phyloP scores from a whole-genome alignment of 2,888 invertebrate species.

The Sympetrum striolatum region DNA sequence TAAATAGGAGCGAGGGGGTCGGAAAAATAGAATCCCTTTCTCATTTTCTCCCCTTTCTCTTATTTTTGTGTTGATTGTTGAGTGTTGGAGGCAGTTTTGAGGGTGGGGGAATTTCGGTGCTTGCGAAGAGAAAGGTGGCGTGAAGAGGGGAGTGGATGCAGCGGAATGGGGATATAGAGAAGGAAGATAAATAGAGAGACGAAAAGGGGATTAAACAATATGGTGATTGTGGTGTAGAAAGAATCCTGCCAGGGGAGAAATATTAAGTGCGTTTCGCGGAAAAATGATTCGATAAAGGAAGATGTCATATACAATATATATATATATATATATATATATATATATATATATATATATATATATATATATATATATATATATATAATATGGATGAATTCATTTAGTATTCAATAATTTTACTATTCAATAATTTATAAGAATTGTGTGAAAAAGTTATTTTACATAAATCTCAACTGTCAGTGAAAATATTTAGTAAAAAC shows the following conservation, averaged over 20 bases:
- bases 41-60: background rate
- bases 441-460: too few relatives aligned
- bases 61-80: background rate
- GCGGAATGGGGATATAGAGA: background rate
- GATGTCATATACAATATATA: too few relatives aligned
- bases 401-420: too few relatives aligned
- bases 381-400: too few relatives aligned
- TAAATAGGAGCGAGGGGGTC: background rate
- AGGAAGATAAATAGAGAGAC: background rate
- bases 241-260: background rate
- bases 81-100: background rate
- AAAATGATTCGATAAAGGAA: background rate
- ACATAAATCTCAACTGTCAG: too few relatives aligned
- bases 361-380: too few relatives aligned
- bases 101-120: background rate
- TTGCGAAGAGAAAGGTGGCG: background rate
- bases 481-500: too few relatives aligned
- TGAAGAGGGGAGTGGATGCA: background rate
- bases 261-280: background rate
- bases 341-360: too few relatives aligned
- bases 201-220: background rate
- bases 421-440: too few relatives aligned
- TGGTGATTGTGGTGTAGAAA: background rate
- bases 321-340: too few relatives aligned
- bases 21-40: background rate